Conservation (phyloP, 1,140 invertebrate genomes). For the Apis florea region DNA sequence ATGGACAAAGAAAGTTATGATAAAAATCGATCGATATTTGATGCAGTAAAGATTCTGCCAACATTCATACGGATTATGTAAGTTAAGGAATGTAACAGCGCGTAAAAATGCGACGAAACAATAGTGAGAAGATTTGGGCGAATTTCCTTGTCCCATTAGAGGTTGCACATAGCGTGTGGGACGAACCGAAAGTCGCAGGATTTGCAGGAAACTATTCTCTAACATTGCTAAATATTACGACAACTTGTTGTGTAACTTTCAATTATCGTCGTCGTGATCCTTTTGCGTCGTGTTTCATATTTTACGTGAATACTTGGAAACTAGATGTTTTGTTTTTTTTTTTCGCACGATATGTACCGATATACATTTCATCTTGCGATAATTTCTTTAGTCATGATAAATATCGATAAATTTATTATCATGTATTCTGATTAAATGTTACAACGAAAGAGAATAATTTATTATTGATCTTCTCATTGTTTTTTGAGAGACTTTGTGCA, state of each 20-base stretch:
- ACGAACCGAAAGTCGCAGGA: conserved; percentile 24
- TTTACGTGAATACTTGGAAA: conserved; percentile 17
- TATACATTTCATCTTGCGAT: background rate
- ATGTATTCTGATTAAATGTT: background rate
- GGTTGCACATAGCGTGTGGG: background rate
- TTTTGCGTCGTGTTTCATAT: conserved; percentile 29
- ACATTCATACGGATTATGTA: conserved; percentile 17
- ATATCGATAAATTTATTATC: background rate
- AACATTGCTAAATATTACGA: conserved; percentile 65
- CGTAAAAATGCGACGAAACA: conserved; percentile 1
- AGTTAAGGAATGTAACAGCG: conserved; percentile 16
- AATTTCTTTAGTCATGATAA: background rate
- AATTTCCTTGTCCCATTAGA: conserved; percentile 37
- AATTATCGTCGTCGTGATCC: conserved; percentile 61
- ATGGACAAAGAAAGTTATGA: background rate
- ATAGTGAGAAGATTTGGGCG: conserved; percentile 36
- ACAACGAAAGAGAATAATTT: background rate
- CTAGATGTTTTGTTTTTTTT: background rate
- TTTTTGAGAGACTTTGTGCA: background rate
- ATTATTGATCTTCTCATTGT: background rate
- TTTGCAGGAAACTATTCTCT: conserved; percentile 47
- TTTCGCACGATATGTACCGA: background rate
- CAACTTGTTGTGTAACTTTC: conserved; percentile 64
- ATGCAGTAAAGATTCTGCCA: background rate
- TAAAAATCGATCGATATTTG: background rate